Base-by-base conservation (phyloP, 2,113 vertebrate species). In the Petroica traversi region DNA sequence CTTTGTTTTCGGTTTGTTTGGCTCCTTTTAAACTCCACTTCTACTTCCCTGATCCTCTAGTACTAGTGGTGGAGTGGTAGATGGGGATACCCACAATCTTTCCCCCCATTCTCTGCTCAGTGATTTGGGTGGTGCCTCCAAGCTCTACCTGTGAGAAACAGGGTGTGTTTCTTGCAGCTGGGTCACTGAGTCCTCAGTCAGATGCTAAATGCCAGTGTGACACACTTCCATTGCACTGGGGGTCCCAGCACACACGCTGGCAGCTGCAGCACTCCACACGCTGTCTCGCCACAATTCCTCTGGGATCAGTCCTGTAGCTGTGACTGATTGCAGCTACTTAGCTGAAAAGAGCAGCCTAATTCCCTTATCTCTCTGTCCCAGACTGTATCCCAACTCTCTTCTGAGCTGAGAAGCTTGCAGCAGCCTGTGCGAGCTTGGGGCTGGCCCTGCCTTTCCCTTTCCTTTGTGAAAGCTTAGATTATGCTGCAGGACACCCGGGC, bases 321-420 rank as follows among this genome's bases (percentile, higher is more conserved):
- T 92, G 92, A 95, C 91, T 93, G 92, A 95, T 94, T 96, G 88
- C 91, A 93, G 88, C 94, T 88, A 92, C 88, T 94, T 95, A 88
- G 74, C 89, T 88, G 93, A 88, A 89, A 84, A 96, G 85, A 96
- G 92, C 92, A 88, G 92, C 88, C 81, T 95, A 95, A 96, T 96
- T 92, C 94, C 92, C 94, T 96, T 96, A 97, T 96, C 96, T 95
- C 79, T 94, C 51, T 69, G 75, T 92, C 95, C 93, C 96, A 96
- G 91, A 63, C 43, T 5, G 62, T 91, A 91, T 58, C 74, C 18
- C 2, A 92, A 92, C 55, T 83, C 85, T 85, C 58, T 73, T 80
- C 77, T 25, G 79, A 95, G 82, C 74, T 54, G 69, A 91, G 84
- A 85, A 80, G 78, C 92, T 88, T 77, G 93, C 87, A 94, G 85